Conservation (phyloP, 1,140 invertebrate genomes). For the Bombus impatiens region DNA sequence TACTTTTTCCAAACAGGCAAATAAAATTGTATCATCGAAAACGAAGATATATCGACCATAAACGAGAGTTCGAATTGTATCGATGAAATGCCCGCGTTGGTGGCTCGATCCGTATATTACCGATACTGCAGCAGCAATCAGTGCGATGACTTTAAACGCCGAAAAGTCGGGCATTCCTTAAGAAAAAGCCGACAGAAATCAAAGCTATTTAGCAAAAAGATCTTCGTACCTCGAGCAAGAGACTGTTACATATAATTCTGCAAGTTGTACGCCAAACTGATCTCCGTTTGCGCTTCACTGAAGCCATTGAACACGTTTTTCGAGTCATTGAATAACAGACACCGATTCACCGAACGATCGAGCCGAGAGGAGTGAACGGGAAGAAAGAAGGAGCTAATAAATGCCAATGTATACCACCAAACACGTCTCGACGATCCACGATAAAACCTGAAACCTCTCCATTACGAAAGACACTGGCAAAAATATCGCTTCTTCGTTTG, state of each 20-base stretch:
- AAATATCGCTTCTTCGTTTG: constrained; percentile 22
- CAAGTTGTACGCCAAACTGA: neutral
- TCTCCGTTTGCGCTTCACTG: neutral
- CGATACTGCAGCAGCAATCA: too few relatives aligned
- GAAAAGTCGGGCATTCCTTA: too few relatives aligned
- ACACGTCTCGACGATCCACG: constrained; percentile 29
- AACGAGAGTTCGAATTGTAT: too few relatives aligned
- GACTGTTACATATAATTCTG: neutral
- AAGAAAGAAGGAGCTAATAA: constrained; percentile 4
- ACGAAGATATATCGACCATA: too few relatives aligned
- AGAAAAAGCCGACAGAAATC: too few relatives aligned
- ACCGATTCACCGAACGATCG: neutral
- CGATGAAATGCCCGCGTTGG: accelerated
- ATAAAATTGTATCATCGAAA: too few relatives aligned
- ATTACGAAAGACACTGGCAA: constrained; percentile 39
- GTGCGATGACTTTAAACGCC: too few relatives aligned
- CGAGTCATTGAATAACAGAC: neutral
- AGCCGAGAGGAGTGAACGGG: neutral
- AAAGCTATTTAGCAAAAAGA: neutral
- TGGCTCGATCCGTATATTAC: too few relatives aligned
- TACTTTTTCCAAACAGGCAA: too few relatives aligned
- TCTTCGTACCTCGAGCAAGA: neutral
- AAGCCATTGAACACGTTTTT: constrained; percentile 32
- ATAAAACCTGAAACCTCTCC: constrained; percentile 47
- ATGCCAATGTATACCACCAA: constrained; percentile 17